Evolutionary conservation across 2,113 vertebrate genomes (phyloP), one percentile per base, ranked within the genome.

Genomic region (Pedetes capensis): DNA sequence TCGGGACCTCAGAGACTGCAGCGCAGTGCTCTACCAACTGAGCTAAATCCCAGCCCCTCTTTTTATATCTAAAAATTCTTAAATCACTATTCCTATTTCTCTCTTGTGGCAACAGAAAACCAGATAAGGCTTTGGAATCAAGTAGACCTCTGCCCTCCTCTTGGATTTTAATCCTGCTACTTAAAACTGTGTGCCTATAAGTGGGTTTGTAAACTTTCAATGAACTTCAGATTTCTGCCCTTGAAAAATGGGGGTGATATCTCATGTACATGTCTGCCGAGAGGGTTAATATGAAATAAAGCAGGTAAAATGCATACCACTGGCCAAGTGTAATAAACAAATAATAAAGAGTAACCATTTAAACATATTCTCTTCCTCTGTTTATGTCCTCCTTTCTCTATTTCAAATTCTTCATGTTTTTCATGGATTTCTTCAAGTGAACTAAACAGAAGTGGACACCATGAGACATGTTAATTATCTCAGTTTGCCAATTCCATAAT

Each of bases 61-160:
- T 71, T 93, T 92, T 72, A 92, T 57, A 88, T 51, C 32, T 47
- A n/a, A n/a, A n/a, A n/a, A 81, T 76, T 89, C 51, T 78, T 85
- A 68, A 89, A 68, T 84, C 55, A 49, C 25, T 23, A 82, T 27
- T 12, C 2, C 44, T 17, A 39, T 76, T 83, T 93, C 34, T 79
- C 27, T 75, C 42, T 20, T 79, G 53, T 16, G 80, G 25, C 18
- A 72, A 75, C 61, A 61, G 66, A 74, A 82, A 92, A 55, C 32
- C 16, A 85, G 61, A 72, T 53, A 78, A 34, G 74, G 7, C 37
- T 89, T 83, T 37, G n/a, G 64, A 85, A 44, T 72, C 61, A 92
- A 71, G 78, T 25, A 57, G 59, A 75, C 42, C 55, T 93, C 27
- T 20, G 18, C 57, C 20, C 68, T 86, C 51, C 39, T 23, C 76